Percentiles rank a stretch among this genome's conserved stretches.
Evolutionary conservation across 2,888 invertebrate genomes (phyloP).

Genomic region (Synergus gifuensis): DNA sequence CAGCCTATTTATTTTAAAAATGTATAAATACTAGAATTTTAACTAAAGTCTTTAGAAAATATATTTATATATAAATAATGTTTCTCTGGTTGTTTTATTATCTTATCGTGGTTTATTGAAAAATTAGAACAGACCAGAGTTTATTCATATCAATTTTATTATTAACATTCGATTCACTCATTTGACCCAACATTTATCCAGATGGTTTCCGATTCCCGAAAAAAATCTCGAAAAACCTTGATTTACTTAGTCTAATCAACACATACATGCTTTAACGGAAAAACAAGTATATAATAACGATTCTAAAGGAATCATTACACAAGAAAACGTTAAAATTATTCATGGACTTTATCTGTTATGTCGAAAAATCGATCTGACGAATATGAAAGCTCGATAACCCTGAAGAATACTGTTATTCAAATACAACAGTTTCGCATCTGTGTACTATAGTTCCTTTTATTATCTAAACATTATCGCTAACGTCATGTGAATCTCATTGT

Average conservation of each 20-base stretch:
- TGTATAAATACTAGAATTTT: too few relatives aligned
- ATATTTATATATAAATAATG: too few relatives aligned
- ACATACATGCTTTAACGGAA: background rate
- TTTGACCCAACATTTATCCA: background rate
- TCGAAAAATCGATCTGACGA: conserved; percentile 31
- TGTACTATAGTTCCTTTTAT: background rate
- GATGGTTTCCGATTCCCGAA: background rate
- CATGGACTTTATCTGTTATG: background rate
- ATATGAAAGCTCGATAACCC: conserved; percentile 28
- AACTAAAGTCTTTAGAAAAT: too few relatives aligned
- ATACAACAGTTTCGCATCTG: conserved; percentile 6
- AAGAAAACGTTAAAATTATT: background rate
- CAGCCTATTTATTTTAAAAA: too few relatives aligned
- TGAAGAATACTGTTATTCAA: conserved; percentile 26
- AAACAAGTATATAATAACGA: background rate
- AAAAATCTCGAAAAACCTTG: background rate
- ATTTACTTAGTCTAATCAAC: background rate
- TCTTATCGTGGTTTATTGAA: too few relatives aligned
- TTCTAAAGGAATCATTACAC: background rate
- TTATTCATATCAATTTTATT: background rate
- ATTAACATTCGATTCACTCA: background rate
- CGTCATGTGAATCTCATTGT: conserved; percentile 30
- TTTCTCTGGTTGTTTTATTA: too few relatives aligned
- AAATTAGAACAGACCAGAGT: background rate
- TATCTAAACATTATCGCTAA: conserved; percentile 19